Conservation (phyloP, 2,113 vertebrate genomes). For the Corythaixoides concolor region DNA sequence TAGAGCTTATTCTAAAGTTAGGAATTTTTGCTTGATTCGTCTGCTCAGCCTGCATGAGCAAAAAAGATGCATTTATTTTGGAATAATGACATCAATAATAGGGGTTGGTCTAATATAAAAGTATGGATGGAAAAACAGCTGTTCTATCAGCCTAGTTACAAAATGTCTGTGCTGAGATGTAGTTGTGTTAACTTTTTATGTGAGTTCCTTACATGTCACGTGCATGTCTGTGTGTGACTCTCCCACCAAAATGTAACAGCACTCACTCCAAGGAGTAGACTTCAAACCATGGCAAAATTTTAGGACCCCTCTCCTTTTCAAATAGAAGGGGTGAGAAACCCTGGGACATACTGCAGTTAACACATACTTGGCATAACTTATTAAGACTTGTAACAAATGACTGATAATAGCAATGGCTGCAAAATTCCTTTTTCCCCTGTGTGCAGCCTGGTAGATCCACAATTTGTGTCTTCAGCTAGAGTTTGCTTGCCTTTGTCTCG, state of each 20-base stretch:
- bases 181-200: not conserved
- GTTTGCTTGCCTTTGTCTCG: not conserved
- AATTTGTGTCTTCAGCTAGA: not conserved
- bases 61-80: not conserved
- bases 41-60: not conserved
- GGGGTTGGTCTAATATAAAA: not conserved
- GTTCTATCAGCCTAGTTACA: not conserved
- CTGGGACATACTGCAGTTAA: not conserved
- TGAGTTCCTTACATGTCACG: not conserved
- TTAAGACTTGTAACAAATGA: not conserved
- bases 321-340: not conserved
- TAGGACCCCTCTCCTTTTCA: not conserved
- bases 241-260: not conserved
- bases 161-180: not conserved
- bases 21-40: not conserved
- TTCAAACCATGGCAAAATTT: not conserved
- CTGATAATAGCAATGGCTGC: not conserved
- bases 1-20: not conserved
- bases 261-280: not conserved
- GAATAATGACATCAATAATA: not conserved
- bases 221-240: not conserved
- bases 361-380: not conserved
- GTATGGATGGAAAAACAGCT: not conserved
- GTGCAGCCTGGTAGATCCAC: fast-evolving
- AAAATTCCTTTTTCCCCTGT: not conserved